Percentiles rank a stretch among this genome's conserved stretches.
Evolutionary conservation across 1,140 invertebrate species (phyloP).

Genomic region (Psilanteris sp.): DNA sequence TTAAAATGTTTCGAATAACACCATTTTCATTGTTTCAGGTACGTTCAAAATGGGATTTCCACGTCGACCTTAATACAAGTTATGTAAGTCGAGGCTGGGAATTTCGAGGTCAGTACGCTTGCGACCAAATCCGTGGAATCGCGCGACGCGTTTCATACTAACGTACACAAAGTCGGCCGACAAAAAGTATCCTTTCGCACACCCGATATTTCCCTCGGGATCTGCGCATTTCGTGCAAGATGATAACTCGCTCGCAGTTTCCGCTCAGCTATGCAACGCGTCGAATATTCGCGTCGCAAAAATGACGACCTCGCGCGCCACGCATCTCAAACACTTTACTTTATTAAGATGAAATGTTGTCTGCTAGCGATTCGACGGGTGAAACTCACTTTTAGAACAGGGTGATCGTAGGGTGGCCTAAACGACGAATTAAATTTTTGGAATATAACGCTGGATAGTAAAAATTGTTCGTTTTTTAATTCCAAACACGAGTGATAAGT

Average conservation of each 20-base stretch:
- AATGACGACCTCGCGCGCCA: conserved; percentile 24
- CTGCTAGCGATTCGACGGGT: background rate
- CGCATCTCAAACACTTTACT: conserved; percentile 27
- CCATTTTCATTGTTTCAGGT: conserved; percentile 46
- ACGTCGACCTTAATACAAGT: conserved; percentile 49
- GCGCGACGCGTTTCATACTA: conserved; percentile 14
- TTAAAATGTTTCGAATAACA: no score
- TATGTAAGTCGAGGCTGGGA: conserved; percentile 49
- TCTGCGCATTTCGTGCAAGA: background rate
- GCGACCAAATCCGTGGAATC: conserved; percentile 48
- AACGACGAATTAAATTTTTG: no score
- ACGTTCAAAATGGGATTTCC: conserved; percentile 24
- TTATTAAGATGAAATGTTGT: conserved; percentile 25
- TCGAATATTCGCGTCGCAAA: conserved; percentile 27
- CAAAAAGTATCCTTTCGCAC: conserved; percentile 6
- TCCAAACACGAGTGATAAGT: no score
- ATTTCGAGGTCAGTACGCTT: conserved; percentile 59
- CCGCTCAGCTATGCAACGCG: conserved; percentile 4
- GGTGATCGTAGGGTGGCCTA: no score
- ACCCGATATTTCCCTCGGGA: conserved; percentile 29
- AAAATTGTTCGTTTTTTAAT: no score
- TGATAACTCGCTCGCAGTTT: conserved; percentile 33
- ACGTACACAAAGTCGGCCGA: conserved; percentile 3
- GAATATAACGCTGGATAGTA: no score
- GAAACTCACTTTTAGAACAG: no score